A percentile compares a stretch with the other conserved stretches of the same genome.
These are phyloP conservation scores for Prosapia bicincta DNA, from an alignment of 2,888 invertebrate genomes.

Conservation along the genomic window DNA sequence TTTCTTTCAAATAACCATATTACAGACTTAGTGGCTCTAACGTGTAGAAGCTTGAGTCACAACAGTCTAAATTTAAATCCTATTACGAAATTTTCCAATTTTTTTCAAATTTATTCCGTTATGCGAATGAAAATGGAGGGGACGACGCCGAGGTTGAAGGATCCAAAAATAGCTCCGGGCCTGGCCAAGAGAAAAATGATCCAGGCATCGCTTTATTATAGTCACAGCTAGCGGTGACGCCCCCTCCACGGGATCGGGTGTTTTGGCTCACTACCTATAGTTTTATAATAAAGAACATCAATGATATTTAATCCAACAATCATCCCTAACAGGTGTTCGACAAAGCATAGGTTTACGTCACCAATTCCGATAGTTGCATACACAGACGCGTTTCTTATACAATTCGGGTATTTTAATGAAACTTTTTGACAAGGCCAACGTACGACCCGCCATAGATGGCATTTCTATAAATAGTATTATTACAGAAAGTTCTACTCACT, in stretches of 20 bases:
- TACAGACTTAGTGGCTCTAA: neutral
- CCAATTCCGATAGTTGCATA: too few relatives aligned
- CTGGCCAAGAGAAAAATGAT: slow-evolving; percentile 4
- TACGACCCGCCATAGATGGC: too few relatives aligned
- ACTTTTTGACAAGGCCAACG: too few relatives aligned
- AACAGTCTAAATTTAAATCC: neutral
- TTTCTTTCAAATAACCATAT: neutral
- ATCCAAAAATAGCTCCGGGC: slow-evolving; percentile 3
- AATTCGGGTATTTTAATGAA: too few relatives aligned
- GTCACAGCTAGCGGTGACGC: neutral
- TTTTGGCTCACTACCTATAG: neutral
- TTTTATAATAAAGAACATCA: too few relatives aligned
- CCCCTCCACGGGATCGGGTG: neutral
- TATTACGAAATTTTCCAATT: neutral
- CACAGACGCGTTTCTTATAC: too few relatives aligned
- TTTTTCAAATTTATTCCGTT: neutral
- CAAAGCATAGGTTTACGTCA: too few relatives aligned
- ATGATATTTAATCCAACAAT: too few relatives aligned
- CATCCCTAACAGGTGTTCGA: too few relatives aligned
- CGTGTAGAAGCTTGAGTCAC: neutral
- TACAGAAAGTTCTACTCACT: too few relatives aligned
- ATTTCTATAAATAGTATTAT: too few relatives aligned
- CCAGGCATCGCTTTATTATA: neutral
- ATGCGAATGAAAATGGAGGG: neutral
- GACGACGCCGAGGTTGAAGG: neutral